Evolutionary conservation across 2,113 vertebrate species (phyloP).

Genomic region (Pluvialis apricaria): DNA sequence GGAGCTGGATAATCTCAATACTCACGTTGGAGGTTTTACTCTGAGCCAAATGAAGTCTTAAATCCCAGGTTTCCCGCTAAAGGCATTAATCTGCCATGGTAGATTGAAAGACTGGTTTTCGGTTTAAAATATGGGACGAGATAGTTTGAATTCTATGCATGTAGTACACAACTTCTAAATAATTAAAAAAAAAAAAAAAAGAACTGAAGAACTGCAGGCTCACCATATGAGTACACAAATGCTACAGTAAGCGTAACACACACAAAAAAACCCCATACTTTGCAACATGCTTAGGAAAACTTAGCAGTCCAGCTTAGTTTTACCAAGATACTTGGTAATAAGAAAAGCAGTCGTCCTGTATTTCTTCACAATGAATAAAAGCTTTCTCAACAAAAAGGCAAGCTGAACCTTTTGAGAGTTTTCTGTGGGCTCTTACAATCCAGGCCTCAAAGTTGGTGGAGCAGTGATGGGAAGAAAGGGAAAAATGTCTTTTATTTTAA

Average conservation of each 20-base stretch:
- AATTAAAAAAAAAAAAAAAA: not conserved
- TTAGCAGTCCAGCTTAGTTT: not conserved
- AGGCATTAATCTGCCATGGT: not conserved
- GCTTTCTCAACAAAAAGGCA: not conserved
- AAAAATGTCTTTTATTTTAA: not conserved
- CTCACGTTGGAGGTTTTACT: not conserved
- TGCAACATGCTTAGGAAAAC: not conserved
- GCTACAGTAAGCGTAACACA: not conserved
- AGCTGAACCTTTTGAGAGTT: not conserved
- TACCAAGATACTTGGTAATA: not conserved
- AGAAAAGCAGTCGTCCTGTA: not conserved
- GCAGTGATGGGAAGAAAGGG: not conserved
- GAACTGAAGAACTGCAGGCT: not conserved
- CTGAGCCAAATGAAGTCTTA: not conserved
- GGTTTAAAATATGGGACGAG: accelerated
- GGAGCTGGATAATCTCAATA: not conserved
- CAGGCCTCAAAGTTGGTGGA: not conserved
- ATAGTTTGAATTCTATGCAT: not conserved
- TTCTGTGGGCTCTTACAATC: not conserved
- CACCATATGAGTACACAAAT: not conserved
- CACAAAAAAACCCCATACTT: accelerated
- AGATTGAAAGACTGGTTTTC: not conserved
- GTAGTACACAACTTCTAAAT: not conserved
- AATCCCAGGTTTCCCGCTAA: not conserved
- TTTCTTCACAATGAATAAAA: not conserved